These are phyloP conservation scores for Sebastes schlegelii DNA, from an alignment of 2,113 vertebrate genomes.

Conservation along the genomic window DNA sequence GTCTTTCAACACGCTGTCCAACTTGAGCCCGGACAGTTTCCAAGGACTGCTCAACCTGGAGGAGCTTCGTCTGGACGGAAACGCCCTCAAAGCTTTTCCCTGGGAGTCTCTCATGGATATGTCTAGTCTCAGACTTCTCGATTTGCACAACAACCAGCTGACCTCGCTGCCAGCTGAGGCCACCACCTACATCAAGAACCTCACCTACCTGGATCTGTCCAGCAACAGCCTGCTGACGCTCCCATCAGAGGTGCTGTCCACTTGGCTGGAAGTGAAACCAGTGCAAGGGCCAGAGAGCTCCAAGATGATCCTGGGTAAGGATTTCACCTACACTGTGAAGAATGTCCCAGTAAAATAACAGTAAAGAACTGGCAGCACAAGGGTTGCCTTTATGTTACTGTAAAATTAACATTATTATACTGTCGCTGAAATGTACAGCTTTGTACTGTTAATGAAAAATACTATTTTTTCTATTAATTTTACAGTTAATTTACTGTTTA, in stretches of 20 bases:
- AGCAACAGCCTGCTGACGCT: constrained; percentile 94
- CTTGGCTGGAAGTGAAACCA: constrained; percentile 88
- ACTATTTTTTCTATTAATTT: no score
- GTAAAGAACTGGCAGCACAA: no score
- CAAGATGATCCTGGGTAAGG: constrained; percentile 94
- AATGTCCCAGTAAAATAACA: no score
- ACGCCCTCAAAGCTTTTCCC: constrained; percentile 90
- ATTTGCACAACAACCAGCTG: constrained; percentile 95
- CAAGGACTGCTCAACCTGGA: constrained; percentile 88
- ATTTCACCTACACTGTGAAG: neutral
- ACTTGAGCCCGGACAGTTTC: constrained; percentile 87
- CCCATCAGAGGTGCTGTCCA: constrained; percentile 88
- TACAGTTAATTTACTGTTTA: no score
- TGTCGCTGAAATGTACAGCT: no score
- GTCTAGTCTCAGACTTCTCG: constrained; percentile 91
- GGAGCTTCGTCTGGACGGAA: constrained; percentile 94
- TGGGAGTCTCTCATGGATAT: constrained; percentile 92
- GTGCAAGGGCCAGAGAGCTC: constrained; percentile 85
- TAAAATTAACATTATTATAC: no score
- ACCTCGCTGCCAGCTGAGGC: constrained; percentile 88
- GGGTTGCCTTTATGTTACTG: no score
- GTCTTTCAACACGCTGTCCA: constrained; percentile 92
- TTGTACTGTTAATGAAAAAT: no score
- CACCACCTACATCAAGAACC: constrained; percentile 87
- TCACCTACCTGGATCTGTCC: constrained; percentile 96